A percentile compares a stretch with the other conserved stretches of the same genome.
phyloP scores from a whole-genome alignment of 1,140 invertebrate genomes.

The Halesus radiatus region DNA sequence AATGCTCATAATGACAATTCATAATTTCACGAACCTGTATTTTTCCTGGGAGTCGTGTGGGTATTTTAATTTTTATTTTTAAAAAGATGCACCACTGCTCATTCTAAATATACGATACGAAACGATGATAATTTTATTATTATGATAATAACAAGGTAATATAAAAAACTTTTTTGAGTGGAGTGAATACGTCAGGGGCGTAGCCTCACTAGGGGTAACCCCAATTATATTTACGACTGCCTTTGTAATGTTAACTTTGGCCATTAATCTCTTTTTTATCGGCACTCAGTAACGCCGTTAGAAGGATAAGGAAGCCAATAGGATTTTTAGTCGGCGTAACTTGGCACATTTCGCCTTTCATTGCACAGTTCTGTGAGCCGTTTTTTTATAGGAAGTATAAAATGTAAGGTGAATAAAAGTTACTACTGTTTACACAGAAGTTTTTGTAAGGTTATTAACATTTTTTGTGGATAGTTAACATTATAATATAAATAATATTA shows the following conservation, averaged over 20 bases:
- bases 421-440: conserved; percentile 4
- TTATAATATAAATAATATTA: no score
- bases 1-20: no score
- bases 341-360: conserved; percentile 25
- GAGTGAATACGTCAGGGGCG: conserved; percentile 19
- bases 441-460: background rate
- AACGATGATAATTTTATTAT: background rate
- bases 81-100: no score
- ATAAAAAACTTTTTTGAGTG: background rate
- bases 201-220: conserved; percentile 21
- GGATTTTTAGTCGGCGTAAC: conserved; percentile 25
- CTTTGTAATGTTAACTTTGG: conserved; percentile 47
- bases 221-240: conserved; percentile 51
- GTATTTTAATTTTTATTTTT: no score
- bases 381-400: conserved; percentile 12
- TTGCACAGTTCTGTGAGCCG: conserved; percentile 13
- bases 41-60: no score
- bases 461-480: background rate
- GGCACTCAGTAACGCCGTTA: conserved; percentile 39
- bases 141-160: background rate
- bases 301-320: conserved; percentile 20
- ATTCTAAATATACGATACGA: background rate
- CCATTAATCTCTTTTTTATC: conserved; percentile 49
- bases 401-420: background rate
- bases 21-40: no score